A percentile compares a stretch with the other conserved stretches of the same genome.
Conservation (phyloP, 1,140 invertebrate species). For the Eubasilissa regina region DNA sequence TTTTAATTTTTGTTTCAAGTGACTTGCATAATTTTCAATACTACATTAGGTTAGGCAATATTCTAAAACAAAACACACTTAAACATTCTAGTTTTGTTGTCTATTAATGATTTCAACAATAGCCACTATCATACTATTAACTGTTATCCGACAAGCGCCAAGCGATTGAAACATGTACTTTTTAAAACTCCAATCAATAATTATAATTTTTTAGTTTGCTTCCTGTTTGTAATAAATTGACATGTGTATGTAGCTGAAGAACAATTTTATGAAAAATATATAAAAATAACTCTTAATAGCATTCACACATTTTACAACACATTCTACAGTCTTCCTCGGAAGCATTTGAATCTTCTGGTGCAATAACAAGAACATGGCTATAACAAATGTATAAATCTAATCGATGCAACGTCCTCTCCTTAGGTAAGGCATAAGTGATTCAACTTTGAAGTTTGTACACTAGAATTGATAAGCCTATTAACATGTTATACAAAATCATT, state of each 20-base stretch:
- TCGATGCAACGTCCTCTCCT: neutral
- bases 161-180: too few relatives aligned
- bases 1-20: too few relatives aligned
- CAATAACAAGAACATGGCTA: neutral
- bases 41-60: too few relatives aligned
- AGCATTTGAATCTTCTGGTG: conserved; percentile 17
- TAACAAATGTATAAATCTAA: neutral
- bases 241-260: too few relatives aligned
- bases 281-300: neutral
- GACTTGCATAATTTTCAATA: too few relatives aligned
- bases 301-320: neutral
- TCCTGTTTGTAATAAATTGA: too few relatives aligned
- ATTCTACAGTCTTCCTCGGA: neutral
- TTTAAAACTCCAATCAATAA: neutral
- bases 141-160: too few relatives aligned
- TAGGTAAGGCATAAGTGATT: conserved; percentile 35
- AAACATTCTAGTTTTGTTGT: too few relatives aligned
- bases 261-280: conserved; percentile 6
- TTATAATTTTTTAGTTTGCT: neutral
- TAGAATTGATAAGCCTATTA: neutral
- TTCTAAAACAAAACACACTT: too few relatives aligned
- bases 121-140: too few relatives aligned
- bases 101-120: too few relatives aligned
- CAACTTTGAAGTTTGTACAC: conserved; percentile 28
- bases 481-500: neutral